Conservation (phyloP, 2,888 invertebrate genomes). For the Dynastes tityus region DNA sequence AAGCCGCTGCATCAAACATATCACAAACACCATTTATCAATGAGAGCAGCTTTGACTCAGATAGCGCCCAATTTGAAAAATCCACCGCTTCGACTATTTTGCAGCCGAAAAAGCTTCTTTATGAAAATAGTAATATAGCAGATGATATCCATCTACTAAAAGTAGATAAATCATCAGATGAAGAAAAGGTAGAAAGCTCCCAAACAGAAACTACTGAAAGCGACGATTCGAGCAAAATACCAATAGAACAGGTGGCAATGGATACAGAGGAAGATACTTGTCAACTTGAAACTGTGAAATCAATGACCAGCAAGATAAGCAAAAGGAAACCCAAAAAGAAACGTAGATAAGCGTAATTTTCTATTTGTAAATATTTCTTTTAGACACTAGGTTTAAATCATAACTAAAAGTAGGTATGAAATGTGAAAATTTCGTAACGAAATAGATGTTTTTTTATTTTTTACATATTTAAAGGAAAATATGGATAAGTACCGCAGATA, state of each 20-base stretch:
- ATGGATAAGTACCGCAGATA: no score
- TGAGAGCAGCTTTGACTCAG: slow-evolving; percentile 50
- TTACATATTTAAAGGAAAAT: background rate
- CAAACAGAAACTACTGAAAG: slow-evolving; percentile 75
- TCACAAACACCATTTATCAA: slow-evolving; percentile 50
- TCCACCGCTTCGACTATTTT: slow-evolving; percentile 40
- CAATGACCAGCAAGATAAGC: slow-evolving; percentile 64
- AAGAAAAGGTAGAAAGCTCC: slow-evolving; percentile 73
- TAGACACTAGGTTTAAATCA: background rate
- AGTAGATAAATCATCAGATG: slow-evolving; percentile 75
- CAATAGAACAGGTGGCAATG: slow-evolving; percentile 70
- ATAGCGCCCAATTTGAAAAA: slow-evolving; percentile 31
- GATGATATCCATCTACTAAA: slow-evolving; percentile 55
- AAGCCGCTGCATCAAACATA: slow-evolving; percentile 35
- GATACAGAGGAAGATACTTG: slow-evolving; percentile 63
- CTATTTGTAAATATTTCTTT: slow-evolving; percentile 7
- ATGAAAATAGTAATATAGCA: background rate
- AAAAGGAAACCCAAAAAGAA: slow-evolving; percentile 76
- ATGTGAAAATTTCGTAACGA: background rate
- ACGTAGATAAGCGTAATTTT: slow-evolving; percentile 72
- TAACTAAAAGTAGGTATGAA: background rate
- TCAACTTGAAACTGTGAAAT: slow-evolving; percentile 61
- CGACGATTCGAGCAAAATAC: slow-evolving; percentile 70
- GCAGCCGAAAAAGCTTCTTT: slow-evolving; percentile 50
- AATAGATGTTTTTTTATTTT: background rate